A percentile compares a stretch with the other conserved stretches of the same genome.
Evolutionary conservation across 1,140 invertebrate genomes (phyloP).

Genomic region (Babylonia areolata): DNA sequence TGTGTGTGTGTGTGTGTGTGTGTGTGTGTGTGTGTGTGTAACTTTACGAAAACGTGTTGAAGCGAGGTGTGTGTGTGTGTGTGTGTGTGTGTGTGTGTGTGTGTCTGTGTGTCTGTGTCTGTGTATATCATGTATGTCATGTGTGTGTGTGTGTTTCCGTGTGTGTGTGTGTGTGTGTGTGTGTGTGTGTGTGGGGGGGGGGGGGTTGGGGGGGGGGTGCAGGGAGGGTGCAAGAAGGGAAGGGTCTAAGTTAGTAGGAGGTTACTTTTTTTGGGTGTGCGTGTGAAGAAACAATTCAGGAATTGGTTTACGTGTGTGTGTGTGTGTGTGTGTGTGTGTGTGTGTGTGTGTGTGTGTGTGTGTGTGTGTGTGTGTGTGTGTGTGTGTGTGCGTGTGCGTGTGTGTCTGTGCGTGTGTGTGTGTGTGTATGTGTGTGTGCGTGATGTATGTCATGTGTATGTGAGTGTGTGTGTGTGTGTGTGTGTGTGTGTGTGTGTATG

Average conservation of each 20-base stretch:
- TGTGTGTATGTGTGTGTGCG: no score
- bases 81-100: no score
- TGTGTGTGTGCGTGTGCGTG: conserved; percentile 9
- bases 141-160: neutral
- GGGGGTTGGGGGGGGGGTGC: no score
- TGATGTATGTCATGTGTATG: no score
- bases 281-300: neutral
- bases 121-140: no score
- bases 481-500: conserved; percentile 18
- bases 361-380: conserved; percentile 16
- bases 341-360: conserved; percentile 16
- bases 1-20: no score
- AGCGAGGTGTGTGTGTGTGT: no score
- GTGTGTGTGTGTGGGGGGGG: neutral
- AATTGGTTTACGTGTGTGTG: neutral
- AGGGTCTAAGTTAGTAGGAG: no score
- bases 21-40: no score
- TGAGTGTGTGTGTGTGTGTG: conserved; percentile 12
- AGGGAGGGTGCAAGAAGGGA: neutral
- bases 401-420: no score
- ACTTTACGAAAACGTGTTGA: no score
- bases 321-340: conserved; percentile 13
- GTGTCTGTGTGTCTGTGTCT: no score
- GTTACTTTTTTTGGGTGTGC: neutral
- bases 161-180: neutral